Percentiles rank a stretch among this genome's conserved stretches.
phyloP scores from a whole-genome alignment of 2,797 vertebrate species.

The Kryptopterus vitreolus region DNA sequence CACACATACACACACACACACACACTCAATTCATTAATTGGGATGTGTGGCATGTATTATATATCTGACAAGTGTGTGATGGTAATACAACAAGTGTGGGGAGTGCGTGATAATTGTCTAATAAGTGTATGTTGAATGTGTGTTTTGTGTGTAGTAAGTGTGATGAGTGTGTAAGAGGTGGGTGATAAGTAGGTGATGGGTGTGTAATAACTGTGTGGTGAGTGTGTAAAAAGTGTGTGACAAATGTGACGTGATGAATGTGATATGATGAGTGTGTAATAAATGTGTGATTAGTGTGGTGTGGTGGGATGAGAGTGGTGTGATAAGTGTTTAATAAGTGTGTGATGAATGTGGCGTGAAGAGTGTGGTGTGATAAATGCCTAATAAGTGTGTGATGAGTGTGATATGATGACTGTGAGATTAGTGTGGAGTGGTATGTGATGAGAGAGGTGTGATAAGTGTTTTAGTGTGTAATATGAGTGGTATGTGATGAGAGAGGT shows the following conservation, averaged over 20 bases:
- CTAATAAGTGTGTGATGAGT: background rate
- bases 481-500: background rate
- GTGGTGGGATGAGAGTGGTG: background rate
- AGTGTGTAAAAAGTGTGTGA: background rate
- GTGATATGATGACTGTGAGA: background rate
- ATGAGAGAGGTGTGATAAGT: background rate
- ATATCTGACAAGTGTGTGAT: background rate
- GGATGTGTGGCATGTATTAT: background rate
- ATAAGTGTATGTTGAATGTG: background rate
- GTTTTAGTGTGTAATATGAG: background rate
- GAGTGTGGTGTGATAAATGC: background rate
- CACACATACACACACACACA: background rate
- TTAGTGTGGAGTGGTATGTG: background rate
- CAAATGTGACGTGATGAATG: too few species aligned
- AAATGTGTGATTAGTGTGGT: background rate
- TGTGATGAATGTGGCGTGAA: background rate
- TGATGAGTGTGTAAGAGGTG: background rate
- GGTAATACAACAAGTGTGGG: background rate
- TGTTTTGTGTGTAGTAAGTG: background rate
- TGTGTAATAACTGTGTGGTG: background rate
- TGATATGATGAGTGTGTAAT: background rate
- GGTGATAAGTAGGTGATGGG: background rate
- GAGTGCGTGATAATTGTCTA: background rate
- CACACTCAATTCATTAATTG: constrained; percentile 1
- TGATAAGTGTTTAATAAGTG: background rate